phyloP scores from a whole-genome alignment of 2,888 invertebrate species.

The Syrista parreyssii region DNA sequence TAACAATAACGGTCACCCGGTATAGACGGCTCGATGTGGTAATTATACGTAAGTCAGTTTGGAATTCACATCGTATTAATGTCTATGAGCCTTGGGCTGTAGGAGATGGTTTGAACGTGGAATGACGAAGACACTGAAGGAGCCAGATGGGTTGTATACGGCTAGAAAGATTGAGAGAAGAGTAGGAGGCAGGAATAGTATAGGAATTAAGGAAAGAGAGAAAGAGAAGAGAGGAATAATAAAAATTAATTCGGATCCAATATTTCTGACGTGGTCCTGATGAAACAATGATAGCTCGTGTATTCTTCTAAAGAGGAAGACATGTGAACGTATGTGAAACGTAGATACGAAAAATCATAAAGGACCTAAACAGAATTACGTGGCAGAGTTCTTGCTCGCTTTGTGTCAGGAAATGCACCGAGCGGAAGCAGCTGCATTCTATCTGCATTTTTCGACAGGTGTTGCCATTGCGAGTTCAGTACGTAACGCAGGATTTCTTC shows the following conservation, averaged over 20 bases:
- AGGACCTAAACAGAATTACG: slow-evolving; percentile 1
- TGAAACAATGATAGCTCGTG: slow-evolving; percentile 32
- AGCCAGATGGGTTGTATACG: neutral
- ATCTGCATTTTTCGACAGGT: slow-evolving; percentile 54
- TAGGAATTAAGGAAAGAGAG: neutral
- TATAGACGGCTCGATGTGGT: slow-evolving; percentile 45
- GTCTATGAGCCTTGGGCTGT: slow-evolving; percentile 46
- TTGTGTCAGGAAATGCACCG: slow-evolving; percentile 16
- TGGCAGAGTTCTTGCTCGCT: neutral
- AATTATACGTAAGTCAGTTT: slow-evolving; percentile 52
- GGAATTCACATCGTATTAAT: slow-evolving; percentile 42
- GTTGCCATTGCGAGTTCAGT: slow-evolving; percentile 24
- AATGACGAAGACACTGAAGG: slow-evolving; percentile 16
- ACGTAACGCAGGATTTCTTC: neutral
- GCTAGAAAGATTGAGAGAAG: slow-evolving; percentile 7
- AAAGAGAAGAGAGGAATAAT: slow-evolving; percentile 1
- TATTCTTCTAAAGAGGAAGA: neutral
- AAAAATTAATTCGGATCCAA: slow-evolving; percentile 25
- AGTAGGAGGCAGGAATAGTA: neutral
- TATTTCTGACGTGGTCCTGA: slow-evolving; percentile 37
- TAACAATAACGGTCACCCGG: slow-evolving; percentile 31
- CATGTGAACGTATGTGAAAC: neutral
- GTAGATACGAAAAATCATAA: neutral
- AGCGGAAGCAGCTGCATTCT: slow-evolving; percentile 50
- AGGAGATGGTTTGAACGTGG: slow-evolving; percentile 41